Evolutionary conservation across 2,797 vertebrate species (phyloP), one percentile per base, ranked within the genome.

Genomic region (Micropoecilia bifurca): DNA sequence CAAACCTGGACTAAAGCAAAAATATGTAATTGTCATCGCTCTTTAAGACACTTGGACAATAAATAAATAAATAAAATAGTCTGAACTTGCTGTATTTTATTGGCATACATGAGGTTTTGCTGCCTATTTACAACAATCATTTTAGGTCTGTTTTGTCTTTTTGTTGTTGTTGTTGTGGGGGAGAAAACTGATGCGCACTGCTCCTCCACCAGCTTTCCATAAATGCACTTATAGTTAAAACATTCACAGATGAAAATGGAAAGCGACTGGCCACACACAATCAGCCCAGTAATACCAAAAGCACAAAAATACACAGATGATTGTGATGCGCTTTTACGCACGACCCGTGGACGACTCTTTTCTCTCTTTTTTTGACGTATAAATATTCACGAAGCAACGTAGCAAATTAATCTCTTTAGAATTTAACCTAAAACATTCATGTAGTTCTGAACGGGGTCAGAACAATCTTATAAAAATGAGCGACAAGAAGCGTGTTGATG

Each of bases 261-360:
- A 75, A 66, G 81, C 74, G 33, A 75, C n/a, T 48, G 53, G 22
- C 41, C 28, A 43, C 76, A 28, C 39, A 22, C 75, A 16, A 66
- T 33, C 33, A 45, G 22, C 33, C 33, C 33, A n/a, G 16, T 43
- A 59, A 43, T 4, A 33, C 53, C 30, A 18, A 25, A 0, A 48
- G 18, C 33, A 73, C 68, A 77, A 30, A 30, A 18, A 76, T 20
- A 39, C 43, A 1, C 12, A 30, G 18, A 18, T 50, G 18, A 43
- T 6, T 45, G 68, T 45, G 22, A 73, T 4, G 83, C 76, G 83
- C 22, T 83, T 85, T 89, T 86, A 87, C 85, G 80, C 85, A 83
- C 79, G 25, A 14, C 68, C 50, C 46, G 53, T 48, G 33, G 25
- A 74, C 66, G 2, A 50, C 20, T 1, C 3, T 50, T 50, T 8